Evolutionary conservation across 37 sponge, comb jelly and placozoan genomes (phyloP).

Genomic region (Axinella damicornis): DNA sequence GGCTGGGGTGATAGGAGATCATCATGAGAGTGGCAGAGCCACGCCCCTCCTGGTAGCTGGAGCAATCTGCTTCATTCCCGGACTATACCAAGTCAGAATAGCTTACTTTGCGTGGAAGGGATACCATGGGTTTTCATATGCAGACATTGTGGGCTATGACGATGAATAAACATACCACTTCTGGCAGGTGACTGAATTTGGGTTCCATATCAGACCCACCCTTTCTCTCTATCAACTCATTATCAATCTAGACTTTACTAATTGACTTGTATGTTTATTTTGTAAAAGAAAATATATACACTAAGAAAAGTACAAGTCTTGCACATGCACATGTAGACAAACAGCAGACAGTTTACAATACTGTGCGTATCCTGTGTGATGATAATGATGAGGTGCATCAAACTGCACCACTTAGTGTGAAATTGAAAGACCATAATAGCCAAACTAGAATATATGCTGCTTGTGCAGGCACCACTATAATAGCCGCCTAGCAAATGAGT

Average conservation of each 20-base stretch:
- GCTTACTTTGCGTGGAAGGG: conserved; percentile 68
- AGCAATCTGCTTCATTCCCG: conserved; percentile 52
- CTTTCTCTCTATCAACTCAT: not conserved
- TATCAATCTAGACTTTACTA: not conserved
- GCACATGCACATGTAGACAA: no score
- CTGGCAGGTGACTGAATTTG: no score
- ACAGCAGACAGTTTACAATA: no score
- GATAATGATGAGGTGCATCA: not conserved
- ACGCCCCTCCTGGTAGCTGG: conserved; percentile 56
- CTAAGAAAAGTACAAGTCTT: not conserved
- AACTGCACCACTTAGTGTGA: not conserved
- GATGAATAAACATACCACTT: conserved; percentile 8
- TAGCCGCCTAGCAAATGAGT: no score
- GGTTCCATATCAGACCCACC: not conserved
- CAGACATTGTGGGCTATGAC: conserved; percentile 54
- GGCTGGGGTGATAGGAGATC: conserved; percentile 38
- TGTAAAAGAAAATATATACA: no score
- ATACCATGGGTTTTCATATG: conserved; percentile 61
- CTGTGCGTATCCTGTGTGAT: no score
- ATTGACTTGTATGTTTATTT: not conserved
- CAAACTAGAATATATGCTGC: no score
- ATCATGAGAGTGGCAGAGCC: not conserved
- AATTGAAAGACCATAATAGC: not conserved
- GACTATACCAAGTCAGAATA: conserved; percentile 62
- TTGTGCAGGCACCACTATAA: no score